phyloP scores from a whole-genome alignment of 2,888 invertebrate species.

The Lasioglossum marginatum region DNA sequence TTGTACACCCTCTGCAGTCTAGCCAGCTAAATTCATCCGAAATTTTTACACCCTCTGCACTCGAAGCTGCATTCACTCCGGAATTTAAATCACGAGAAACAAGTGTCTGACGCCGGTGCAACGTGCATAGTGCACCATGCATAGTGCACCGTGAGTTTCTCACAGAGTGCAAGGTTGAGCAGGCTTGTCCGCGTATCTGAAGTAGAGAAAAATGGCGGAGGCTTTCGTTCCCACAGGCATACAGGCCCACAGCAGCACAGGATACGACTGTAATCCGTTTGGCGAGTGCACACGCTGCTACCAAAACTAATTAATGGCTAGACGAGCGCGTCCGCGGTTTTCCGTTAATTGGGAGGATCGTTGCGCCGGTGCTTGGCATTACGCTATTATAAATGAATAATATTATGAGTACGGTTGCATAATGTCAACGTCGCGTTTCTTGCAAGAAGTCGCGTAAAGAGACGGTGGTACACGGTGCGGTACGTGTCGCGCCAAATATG shows the following conservation, averaged over 20 bases:
- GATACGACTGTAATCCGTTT: conserved; percentile 39
- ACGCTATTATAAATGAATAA: not conserved
- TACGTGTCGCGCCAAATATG: conserved; percentile 67
- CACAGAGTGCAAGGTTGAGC: conserved; percentile 52
- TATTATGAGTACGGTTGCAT: conserved; percentile 1
- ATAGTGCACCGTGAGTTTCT: conserved; percentile 26
- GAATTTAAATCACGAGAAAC: not conserved
- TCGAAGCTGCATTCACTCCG: not conserved
- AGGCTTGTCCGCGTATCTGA: conserved; percentile 27
- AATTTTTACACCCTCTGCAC: not conserved
- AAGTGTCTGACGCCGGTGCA: not conserved
- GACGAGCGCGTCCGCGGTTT: not conserved
- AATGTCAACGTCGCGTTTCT: conserved; percentile 34
- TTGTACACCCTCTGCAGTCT: not conserved
- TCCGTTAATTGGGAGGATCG: not conserved
- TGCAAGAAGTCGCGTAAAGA: conserved; percentile 17
- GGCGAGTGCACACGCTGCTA: conserved; percentile 19
- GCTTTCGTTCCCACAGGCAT: conserved; percentile 33
- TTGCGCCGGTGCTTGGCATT: not conserved
- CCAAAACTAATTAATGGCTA: conserved; percentile 36
- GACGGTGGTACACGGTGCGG: conserved; percentile 43
- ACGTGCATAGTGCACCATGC: not conserved
- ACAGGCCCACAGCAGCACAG: conserved; percentile 29
- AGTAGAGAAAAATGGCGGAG: conserved; percentile 34
- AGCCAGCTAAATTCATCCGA: not conserved